Evolutionary conservation across 2,888 invertebrate species (phyloP), one percentile per base, ranked within the genome.

Genomic region (Pardosa pseudoannulata): DNA sequence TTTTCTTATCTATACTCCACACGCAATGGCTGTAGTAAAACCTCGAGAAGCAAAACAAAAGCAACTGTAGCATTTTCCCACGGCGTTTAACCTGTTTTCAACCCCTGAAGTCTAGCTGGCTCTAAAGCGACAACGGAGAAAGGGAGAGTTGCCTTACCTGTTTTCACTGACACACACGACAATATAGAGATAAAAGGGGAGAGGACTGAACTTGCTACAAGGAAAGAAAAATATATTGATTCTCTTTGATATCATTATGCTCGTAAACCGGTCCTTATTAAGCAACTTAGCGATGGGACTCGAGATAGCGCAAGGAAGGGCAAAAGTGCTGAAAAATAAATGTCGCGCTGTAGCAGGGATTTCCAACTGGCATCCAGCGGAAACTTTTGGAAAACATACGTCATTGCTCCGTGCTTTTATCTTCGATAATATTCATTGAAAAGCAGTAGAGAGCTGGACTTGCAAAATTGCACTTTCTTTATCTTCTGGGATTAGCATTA

Each of bases 61-160:
- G 70, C 67, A 32, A 36, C 78, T 27, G 56, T n/a, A 32, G 29
- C 65, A 46, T 78, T 78, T 85, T 85, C 83, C 83, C 83, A 85
- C 83, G 83, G 41, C 78, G 83, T 85, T 85, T 85, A 85, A 85
- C 83, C 83, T 73, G 73, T 73, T 73, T 32, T 41, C 72, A n/a
- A 64, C 67, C 73, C 73, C 78, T 39, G 9, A 50, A 78, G 78
- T 68, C 65, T 75, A 23, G n/a, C 70, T 29, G 23, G 31, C 62
- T 27, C 23, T 6, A 19, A 56, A 56, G 56, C 56, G 56, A 56
- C 56, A 56, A 56, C 46, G n/a, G 80, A 74, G 74, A 39, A 78
- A 83, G 80, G 68, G 74, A 39, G 72, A 83, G 71, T 85, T 79
- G 83, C 72, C 78, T 39, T 85, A 85, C 83, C 83, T 78, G 83